Evolutionary conservation across 2,797 vertebrate genomes (phyloP).

Genomic region (Crax fasciolata): DNA sequence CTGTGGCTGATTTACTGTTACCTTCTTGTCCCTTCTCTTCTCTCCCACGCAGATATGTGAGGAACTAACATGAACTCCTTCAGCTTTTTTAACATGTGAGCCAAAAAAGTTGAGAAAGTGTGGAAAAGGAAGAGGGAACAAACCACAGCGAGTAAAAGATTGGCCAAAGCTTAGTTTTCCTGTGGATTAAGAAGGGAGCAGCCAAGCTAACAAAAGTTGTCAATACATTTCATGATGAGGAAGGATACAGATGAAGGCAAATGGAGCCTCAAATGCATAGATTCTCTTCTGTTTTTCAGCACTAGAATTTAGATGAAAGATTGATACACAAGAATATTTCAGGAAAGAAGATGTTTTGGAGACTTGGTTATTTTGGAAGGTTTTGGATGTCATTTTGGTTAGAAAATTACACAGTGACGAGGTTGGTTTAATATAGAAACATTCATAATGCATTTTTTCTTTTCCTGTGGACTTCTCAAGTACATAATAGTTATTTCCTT

Average conservation of each 20-base stretch:
- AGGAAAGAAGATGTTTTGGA: not conserved
- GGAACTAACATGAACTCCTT: not conserved
- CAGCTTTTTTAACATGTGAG: not conserved
- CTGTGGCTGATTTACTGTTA: not conserved
- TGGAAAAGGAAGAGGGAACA: not conserved
- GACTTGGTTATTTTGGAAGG: not conserved
- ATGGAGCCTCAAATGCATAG: not conserved
- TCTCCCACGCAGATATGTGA: not conserved
- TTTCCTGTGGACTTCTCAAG: slow-evolving; percentile 11
- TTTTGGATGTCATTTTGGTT: not conserved
- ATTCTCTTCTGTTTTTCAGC: not conserved
- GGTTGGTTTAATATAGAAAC: not conserved
- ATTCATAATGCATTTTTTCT: not conserved
- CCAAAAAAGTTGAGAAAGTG: not conserved
- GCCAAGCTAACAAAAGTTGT: not conserved
- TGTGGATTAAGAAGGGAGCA: not conserved
- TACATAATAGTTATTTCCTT: slow-evolving; percentile 5
- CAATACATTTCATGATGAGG: not conserved
- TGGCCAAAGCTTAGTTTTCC: not conserved
- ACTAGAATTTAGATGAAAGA: not conserved
- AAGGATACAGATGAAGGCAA: not conserved
- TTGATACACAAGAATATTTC: not conserved
- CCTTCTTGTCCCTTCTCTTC: not conserved
- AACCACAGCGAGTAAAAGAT: accelerated
- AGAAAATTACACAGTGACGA: not conserved